phyloP scores from a whole-genome alignment of 1,140 invertebrate species.

The Tetramorium parvispinum region DNA sequence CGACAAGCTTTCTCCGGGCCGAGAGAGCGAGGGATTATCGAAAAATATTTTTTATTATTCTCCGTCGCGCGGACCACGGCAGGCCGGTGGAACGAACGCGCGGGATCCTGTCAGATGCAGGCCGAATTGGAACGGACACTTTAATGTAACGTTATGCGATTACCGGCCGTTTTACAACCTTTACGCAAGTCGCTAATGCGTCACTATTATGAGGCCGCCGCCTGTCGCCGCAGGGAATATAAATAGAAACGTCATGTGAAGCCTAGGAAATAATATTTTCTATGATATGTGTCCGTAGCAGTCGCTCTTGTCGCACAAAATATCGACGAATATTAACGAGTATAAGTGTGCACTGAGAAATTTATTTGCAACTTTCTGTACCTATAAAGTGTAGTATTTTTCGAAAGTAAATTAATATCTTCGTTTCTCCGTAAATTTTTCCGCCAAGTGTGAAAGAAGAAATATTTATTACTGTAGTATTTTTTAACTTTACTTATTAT shows the following conservation, averaged over 20 bases:
- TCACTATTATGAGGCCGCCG: neutral
- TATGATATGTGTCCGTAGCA: neutral
- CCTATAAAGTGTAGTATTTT: neutral
- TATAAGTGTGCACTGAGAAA: neutral
- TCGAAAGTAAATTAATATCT: neutral
- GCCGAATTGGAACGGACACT: constrained; percentile 34
- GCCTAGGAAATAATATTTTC: constrained; percentile 13
- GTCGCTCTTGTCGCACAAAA: neutral
- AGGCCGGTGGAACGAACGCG: neutral
- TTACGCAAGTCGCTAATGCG: constrained; percentile 30
- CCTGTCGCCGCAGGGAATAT: neutral
- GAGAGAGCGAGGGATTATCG: constrained; percentile 6
- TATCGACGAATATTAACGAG: neutral
- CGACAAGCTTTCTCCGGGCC: constrained; percentile 9
- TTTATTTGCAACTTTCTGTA: neutral
- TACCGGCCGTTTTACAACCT: constrained; percentile 12
- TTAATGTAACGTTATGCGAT: constrained; percentile 34
- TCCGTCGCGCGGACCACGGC: neutral
- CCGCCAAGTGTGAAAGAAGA: neutral
- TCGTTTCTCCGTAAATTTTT: neutral
- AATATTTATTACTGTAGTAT: neutral
- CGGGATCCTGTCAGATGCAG: constrained; percentile 36
- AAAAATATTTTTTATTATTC: constrained; percentile 55
- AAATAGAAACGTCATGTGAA: constrained; percentile 22
- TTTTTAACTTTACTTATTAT: neutral